Evolutionary conservation across 2,888 invertebrate species (phyloP).

Genomic region (Apotomis betuletana): DNA sequence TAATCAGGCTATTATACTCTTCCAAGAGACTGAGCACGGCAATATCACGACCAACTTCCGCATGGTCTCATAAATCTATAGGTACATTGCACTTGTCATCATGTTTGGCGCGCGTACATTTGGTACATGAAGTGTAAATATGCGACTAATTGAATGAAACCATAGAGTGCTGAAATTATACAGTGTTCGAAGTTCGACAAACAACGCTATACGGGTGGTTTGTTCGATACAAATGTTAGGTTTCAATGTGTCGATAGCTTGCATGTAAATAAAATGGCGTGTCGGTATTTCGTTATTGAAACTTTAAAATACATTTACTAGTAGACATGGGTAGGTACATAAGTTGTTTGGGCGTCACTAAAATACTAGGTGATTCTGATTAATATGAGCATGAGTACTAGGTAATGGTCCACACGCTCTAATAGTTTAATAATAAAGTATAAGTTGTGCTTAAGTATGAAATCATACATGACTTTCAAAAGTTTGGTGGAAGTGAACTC

Average conservation of each 20-base stretch:
- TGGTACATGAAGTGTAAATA: slow-evolving; percentile 53
- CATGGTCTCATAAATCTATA: not conserved
- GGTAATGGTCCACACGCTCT: not conserved
- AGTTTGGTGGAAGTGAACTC: slow-evolving; percentile 35
- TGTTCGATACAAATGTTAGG: slow-evolving; percentile 24
- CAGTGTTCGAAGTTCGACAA: slow-evolving; percentile 53
- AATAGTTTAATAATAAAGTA: slow-evolving; percentile 28
- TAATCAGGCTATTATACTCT: slow-evolving; percentile 23
- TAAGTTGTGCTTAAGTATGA: slow-evolving; percentile 33
- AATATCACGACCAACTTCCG: slow-evolving; percentile 19
- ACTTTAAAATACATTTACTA: no score
- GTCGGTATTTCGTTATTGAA: not conserved
- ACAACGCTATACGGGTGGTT: slow-evolving; percentile 47
- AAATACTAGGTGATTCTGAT: no score
- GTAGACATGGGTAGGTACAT: no score
- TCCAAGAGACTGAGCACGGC: slow-evolving; percentile 20
- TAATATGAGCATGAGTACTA: not conserved
- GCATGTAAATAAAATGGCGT: slow-evolving; percentile 15
- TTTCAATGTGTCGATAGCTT: not conserved
- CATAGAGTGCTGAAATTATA: slow-evolving; percentile 52
- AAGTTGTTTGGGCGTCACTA: no score
- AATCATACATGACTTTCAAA: slow-evolving; percentile 38
- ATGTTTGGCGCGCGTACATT: slow-evolving; percentile 46
- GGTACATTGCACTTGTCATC: slow-evolving; percentile 32
- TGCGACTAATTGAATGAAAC: slow-evolving; percentile 62